A percentile compares a stretch with the other conserved stretches of the same genome.
Conservation (phyloP, 2,113 vertebrate genomes). For the Probosciger aterrimus region DNA sequence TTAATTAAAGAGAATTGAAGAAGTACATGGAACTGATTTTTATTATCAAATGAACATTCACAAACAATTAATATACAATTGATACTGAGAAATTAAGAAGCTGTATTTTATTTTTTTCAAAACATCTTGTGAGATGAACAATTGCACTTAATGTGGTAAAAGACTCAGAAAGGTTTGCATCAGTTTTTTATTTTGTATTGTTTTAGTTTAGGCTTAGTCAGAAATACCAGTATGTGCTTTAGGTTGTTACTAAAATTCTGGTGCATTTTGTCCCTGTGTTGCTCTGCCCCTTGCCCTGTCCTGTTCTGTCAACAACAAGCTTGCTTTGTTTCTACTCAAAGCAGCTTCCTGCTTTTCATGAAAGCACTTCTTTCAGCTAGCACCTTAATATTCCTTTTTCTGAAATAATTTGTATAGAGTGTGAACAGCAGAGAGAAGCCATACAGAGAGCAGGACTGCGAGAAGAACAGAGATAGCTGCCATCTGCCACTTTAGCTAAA, state of each 20-base stretch:
- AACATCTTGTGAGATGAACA: not conserved
- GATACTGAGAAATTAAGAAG: not conserved
- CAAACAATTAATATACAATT: not conserved
- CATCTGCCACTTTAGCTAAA: slow-evolving; percentile 63
- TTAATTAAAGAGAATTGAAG: not conserved
- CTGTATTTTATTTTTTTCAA: not conserved
- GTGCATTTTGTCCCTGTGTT: not conserved
- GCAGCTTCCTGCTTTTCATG: slow-evolving; percentile 64
- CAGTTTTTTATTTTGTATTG: not conserved
- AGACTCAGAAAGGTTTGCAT: not conserved
- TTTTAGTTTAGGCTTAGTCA: not conserved
- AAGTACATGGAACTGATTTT: not conserved
- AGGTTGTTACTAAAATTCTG: not conserved
- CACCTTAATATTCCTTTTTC: slow-evolving; percentile 62
- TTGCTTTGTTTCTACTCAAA: slow-evolving; percentile 45
- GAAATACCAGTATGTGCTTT: not conserved
- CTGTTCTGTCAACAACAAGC: not conserved
- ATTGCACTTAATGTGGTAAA: not conserved
- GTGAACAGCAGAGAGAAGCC: slow-evolving; percentile 55
- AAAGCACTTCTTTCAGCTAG: slow-evolving; percentile 63
- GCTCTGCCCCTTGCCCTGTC: not conserved
- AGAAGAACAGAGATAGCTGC: slow-evolving; percentile 49
- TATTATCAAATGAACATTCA: not conserved
- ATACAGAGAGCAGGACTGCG: slow-evolving; percentile 23
- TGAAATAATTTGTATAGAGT: slow-evolving; percentile 56